Base-by-base conservation (phyloP, 2,113 vertebrate species). In the Microcebus murinus region DNA sequence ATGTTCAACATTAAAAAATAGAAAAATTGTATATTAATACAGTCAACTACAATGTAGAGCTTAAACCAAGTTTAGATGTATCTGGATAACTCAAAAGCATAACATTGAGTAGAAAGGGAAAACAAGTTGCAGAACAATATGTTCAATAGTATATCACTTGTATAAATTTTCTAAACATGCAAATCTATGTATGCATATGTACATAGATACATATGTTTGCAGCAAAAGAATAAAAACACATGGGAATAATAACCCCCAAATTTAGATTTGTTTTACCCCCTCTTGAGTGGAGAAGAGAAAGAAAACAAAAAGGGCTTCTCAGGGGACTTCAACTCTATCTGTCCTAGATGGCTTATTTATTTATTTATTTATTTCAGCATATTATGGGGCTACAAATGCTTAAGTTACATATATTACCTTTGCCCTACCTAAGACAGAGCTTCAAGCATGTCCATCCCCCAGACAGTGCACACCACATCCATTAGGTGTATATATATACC, bases 151-250 rank as follows among this genome's bases (percentile, higher is more conserved):
- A 59, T 11, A 81, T 34, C 67, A 82, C 50, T 93, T 87, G 23
- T 71, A 85, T 52, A 42, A 71, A 57, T 27, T 65, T 91, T 95
- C 85, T 67, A 89, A 95, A 96, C 42, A 96, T 73, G 21, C 14
- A 95, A 45, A 86, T 57, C 29, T 96, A 50, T 73, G 21, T 42
- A 55, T 55, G 52, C 65, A 42, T 18, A 3, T 65, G 13, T 76
- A 76, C 87, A 91, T 7, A 95, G 48, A 50, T 80, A 83, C 36
- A 87, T 39, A 91, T 39, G 15, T n/a, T 83, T 90, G 6, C 34
- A 94, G 42, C 27, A 87, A 91, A 96, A 83, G 59, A 68, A 83
- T 57, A 80, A 96, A 84, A 89, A 74, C 65, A 84, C 61, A 67
- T 76, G 45, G 39, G 48, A 92, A 71, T 84, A 29, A 70, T 70